Evolutionary conservation across 2,888 invertebrate genomes (phyloP), one percentile per base, ranked within the genome.

Genomic region (Meta bourneti): DNA sequence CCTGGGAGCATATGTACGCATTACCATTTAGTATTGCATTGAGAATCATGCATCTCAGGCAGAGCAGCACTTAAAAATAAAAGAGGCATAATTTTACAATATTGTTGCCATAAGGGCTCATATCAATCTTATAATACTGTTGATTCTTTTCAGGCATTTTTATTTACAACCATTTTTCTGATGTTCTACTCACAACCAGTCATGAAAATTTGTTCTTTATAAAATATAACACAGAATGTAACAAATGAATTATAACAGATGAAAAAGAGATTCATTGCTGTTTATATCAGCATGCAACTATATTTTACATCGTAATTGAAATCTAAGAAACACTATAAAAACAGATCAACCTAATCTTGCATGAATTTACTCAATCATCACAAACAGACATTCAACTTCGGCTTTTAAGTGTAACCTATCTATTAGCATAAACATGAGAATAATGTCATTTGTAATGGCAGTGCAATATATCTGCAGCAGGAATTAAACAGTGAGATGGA

Each of bases 341-440:
- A 83, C 86, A 82, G 91, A 91, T 72, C 70, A 91, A 91, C 71
- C 91, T 91, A 91, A 74, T 82, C 77, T 75, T 87, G 74, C 51
- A 75, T 82, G 48, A 88, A 80, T 79, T 77, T 81, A 77, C 16
- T 77, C 20, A 91, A 72, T 87, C 86, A 71, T 83, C 83, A 86
- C 86, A 90, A 90, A 81, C 74, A 89, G 82, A 89, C 87, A 91
- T 91, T 87, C 77, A 91, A 83, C 87, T 87, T 90, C 83, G 91
- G 82, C 87, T 90, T 86, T 78, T 81, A 87, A 91, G 91, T 77
- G 85, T 87, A 72, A 82, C 78, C 91, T 91, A 91, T 72, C 91
- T 91, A 91, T 91, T 91, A 91, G 91, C 91, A 91, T 86, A 75
- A 87, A 87, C 82, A 87, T 91, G 87, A 87, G 91, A 91, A 91